Evolutionary conservation across 1,140 invertebrate species (phyloP), one percentile per base, ranked within the genome.

Genomic region (Drosophila tropicalis): DNA sequence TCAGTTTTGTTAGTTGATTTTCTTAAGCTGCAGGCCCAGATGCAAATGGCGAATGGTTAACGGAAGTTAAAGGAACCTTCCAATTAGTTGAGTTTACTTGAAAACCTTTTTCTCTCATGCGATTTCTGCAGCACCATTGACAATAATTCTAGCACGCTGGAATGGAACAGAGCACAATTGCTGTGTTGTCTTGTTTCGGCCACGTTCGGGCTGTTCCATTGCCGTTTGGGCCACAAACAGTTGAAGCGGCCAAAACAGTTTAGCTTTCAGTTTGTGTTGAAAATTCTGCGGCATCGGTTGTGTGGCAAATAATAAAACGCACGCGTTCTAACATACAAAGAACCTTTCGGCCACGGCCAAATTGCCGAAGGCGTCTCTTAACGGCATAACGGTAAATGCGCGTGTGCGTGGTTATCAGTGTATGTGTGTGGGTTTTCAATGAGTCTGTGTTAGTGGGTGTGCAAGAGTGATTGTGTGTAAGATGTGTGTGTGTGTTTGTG

Each of bases 201-300:
- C 69, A 15, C 32, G 51, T 40, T 66, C 61, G 41, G 22, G 17
- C 5, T 60, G 74, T 78, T 81, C 34, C 51, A 60, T 34, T 81
- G 9, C 72, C 70, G 58, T 54, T 64, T 65, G 61, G 56, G 66
- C 51, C 71, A 55, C 29, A 29, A 75, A 75, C 65, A 41, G 64
- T 69, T 82, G 40, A 62, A 54, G 66, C 58, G 63, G 22, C 58
- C 58, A 62, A 62, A 67, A 55, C 51, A 66, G 75, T 51, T 47
- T 51, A 54, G 64, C 57, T 63, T 29, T 70, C 70, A 86, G 83
- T 86, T 89, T 70, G 78, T 86, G 76, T 86, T 83, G 80, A 84
- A 89, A 74, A 83, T 80, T 87, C 84, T 72, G 63, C 64, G 84
- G 83, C 65, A 76, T 74, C 85, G 83, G 83, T 89, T 83, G 80